phyloP scores from a whole-genome alignment of 2,113 vertebrate species.

The Ciconia maguari region DNA sequence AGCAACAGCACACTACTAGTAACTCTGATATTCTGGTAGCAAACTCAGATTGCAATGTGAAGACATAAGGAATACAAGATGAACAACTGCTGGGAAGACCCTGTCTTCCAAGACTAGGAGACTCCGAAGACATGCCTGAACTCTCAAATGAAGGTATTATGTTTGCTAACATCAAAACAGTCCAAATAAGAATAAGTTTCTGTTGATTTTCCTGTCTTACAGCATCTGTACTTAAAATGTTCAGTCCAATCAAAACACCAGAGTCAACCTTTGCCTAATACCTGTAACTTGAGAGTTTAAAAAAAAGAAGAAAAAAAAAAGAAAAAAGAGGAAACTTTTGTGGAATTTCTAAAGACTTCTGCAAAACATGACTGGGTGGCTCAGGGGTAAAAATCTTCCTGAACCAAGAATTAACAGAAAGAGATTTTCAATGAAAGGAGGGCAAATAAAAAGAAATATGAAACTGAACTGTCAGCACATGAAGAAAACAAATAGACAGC shows the following conservation, averaged over 20 bases:
- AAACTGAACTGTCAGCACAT: neutral
- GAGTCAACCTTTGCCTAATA: neutral
- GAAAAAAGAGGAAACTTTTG: neutral
- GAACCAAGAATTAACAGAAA: neutral
- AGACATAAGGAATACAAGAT: neutral
- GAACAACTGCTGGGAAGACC: neutral
- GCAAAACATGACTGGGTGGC: neutral
- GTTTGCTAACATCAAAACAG: neutral
- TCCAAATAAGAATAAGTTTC: neutral
- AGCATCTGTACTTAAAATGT: neutral
- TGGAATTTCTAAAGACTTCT: neutral
- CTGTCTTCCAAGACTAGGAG: neutral
- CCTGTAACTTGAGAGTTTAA: neutral
- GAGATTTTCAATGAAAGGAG: neutral
- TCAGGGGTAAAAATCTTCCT: neutral
- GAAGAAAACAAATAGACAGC: neutral
- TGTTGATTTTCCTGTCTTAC: neutral
- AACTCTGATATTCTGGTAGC: neutral
- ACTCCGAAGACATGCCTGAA: neutral
- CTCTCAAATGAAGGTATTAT: neutral
- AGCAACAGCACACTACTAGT: neutral
- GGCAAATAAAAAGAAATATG: neutral
- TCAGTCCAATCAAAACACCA: neutral
- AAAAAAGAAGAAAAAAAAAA: neutral
- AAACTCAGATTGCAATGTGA: neutral